Evolutionary conservation across 2,888 invertebrate genomes (phyloP), one percentile per base, ranked within the genome.

Genomic region (Dasysyrphus tricinctus): DNA sequence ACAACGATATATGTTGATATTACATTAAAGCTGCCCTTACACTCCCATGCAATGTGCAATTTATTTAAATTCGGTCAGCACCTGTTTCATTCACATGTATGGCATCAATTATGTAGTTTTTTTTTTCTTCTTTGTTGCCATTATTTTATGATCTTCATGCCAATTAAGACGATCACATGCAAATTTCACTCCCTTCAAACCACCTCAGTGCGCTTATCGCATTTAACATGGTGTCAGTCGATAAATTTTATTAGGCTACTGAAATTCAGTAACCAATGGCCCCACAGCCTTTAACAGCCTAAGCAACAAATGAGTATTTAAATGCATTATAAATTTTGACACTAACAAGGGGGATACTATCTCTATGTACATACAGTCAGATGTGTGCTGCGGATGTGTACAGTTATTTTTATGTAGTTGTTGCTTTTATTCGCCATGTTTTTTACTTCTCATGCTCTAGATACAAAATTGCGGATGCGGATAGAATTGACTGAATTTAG

Each of bases 161-260:
- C 76, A 84, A 80, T 84, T 84, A 84, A 80, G 72, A 61, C 76
- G 84, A 80, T 84, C 76, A 44, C 42, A 80, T 80, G 78, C 32
- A 81, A 86, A 81, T 78, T 78, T 74, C 47, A 8, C 7, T 24
- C 7, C 37, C 42, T 37, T 16, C 24, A 1, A 24, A 2, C 24
- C 1, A 24, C 24, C 24, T 39, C 14, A 54, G 14, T 2, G 9
- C 63, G 34, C 49, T 84, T 72, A 75, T 72, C 65, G 72, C 80
- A 80, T 74, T 69, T 81, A 69, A 73, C 74, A 54, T 74, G 61
- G 81, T 86, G 81, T 81, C 81, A 81, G 85, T 81, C 78, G 78
- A 86, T 86, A 78, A 81, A 86, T 74, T 86, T 81, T 81, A 86
- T 86, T 86, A 81, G 57, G 84, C 84, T 84, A 84, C 84, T 84